Percentiles rank a stretch among this genome's conserved stretches.
These are phyloP conservation scores for Harpalus rufipes DNA, from an alignment of 2,888 invertebrate genomes.

Conservation along the genomic window DNA sequence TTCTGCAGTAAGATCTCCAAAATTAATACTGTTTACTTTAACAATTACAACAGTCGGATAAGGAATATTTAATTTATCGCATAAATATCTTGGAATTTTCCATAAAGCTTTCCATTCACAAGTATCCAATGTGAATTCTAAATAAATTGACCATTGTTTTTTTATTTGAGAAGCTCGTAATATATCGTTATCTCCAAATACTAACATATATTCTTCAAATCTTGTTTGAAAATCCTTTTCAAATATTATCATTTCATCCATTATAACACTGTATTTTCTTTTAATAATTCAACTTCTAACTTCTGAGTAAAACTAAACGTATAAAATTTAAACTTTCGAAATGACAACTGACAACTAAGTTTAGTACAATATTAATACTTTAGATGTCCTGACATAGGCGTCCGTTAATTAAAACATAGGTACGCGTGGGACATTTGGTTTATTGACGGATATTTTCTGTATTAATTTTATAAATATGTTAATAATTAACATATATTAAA, in stretches of 20 bases:
- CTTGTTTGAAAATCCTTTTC: slow-evolving; percentile 81
- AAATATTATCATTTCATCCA: slow-evolving; percentile 80
- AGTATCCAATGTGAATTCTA: slow-evolving; percentile 82
- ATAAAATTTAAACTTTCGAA: slow-evolving; percentile 30
- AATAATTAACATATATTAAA: background rate
- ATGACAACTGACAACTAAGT: slow-evolving; percentile 11
- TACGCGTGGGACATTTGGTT: too few relatives aligned
- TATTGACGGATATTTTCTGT: too few relatives aligned
- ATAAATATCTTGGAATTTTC: slow-evolving; percentile 83
- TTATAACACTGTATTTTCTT: slow-evolving; percentile 70
- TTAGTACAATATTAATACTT: background rate
- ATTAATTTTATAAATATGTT: background rate
- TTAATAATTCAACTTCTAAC: background rate
- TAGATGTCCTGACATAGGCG: background rate
- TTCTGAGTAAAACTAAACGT: background rate
- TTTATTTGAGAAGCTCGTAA: slow-evolving; percentile 78
- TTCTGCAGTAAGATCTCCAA: slow-evolving; percentile 79
- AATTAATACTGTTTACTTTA: slow-evolving; percentile 80
- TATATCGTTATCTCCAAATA: slow-evolving; percentile 76
- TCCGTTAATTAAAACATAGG: too few relatives aligned
- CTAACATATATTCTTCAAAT: slow-evolving; percentile 78
- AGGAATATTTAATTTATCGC: slow-evolving; percentile 82
- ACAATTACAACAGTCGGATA: slow-evolving; percentile 83
- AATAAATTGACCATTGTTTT: slow-evolving; percentile 79
- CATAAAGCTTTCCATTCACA: slow-evolving; percentile 85